These are phyloP conservation scores for Nymphalis c-album DNA, from an alignment of 2,888 invertebrate genomes.

Conservation along the genomic window DNA sequence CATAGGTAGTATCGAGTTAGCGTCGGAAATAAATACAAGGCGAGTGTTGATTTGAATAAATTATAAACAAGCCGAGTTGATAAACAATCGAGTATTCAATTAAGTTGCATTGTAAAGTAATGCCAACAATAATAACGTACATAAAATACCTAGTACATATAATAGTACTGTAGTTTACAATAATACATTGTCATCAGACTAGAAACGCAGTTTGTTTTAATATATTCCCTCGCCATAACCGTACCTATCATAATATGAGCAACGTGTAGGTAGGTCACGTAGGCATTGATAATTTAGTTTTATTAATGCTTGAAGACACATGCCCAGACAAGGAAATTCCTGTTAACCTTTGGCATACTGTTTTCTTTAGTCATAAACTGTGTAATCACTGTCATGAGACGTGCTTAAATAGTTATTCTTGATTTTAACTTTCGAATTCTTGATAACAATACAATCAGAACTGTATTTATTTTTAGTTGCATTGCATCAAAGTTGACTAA, in stretches of 20 bases:
- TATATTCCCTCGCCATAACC: slow-evolving; percentile 36
- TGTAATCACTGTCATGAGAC: slow-evolving; percentile 17
- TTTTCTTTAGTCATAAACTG: slow-evolving; percentile 22
- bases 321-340: slow-evolving; percentile 28
- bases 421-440: neutral
- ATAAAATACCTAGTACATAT: slow-evolving; percentile 44
- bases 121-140: slow-evolving; percentile 45
- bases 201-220: slow-evolving; percentile 37
- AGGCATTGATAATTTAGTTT: slow-evolving; percentile 48
- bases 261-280: slow-evolving; percentile 75
- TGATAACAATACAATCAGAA: neutral
- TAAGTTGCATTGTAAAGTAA: slow-evolving; percentile 55
- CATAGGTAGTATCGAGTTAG: slow-evolving; percentile 37
- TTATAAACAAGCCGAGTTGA: slow-evolving; percentile 22
- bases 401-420: neutral
- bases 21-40: slow-evolving; percentile 19
- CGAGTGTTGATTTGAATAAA: slow-evolving; percentile 25
- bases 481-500: too few species aligned
- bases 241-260: slow-evolving; percentile 47
- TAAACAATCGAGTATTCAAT: slow-evolving; percentile 51
- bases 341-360: slow-evolving; percentile 29
- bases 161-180: slow-evolving; percentile 31
- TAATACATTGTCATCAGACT: slow-evolving; percentile 40
- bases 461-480: too few species aligned
- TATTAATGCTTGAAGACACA: slow-evolving; percentile 29